Conservation (phyloP, 2,797 vertebrate genomes). For the Lepidocolaptes lacrymiger region DNA sequence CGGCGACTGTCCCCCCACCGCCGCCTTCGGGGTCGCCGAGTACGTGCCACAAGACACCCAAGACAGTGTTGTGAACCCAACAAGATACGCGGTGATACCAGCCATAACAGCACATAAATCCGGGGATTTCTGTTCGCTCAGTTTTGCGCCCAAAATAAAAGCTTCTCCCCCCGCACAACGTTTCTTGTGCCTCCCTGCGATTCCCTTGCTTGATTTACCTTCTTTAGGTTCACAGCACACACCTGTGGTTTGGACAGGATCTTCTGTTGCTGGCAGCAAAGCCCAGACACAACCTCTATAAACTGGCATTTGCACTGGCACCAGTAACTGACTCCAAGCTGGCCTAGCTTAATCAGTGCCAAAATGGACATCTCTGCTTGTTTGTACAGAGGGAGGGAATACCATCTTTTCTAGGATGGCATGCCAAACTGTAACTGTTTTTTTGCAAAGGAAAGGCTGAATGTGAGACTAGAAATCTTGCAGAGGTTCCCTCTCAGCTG, state of each 20-base stretch:
- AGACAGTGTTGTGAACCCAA: background rate
- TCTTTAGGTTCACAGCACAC: background rate
- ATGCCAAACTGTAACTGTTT: background rate
- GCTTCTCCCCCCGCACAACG: accelerated
- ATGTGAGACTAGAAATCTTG: background rate
- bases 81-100: no score
- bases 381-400: background rate
- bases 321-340: background rate
- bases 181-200: background rate
- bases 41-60: background rate
- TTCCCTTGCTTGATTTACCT: background rate
- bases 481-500: background rate
- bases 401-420: background rate
- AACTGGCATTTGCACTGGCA: background rate
- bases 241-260: background rate
- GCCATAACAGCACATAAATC: background rate
- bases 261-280: background rate
- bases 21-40: no score
- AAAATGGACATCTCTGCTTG: background rate
- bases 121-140: background rate
- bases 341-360: background rate
- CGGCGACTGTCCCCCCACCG: background rate
- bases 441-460: background rate
- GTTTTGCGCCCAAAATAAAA: background rate
- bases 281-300: background rate